Evolutionary conservation across 2,888 invertebrate genomes (phyloP).

Genomic region (Diaphora mendica): DNA sequence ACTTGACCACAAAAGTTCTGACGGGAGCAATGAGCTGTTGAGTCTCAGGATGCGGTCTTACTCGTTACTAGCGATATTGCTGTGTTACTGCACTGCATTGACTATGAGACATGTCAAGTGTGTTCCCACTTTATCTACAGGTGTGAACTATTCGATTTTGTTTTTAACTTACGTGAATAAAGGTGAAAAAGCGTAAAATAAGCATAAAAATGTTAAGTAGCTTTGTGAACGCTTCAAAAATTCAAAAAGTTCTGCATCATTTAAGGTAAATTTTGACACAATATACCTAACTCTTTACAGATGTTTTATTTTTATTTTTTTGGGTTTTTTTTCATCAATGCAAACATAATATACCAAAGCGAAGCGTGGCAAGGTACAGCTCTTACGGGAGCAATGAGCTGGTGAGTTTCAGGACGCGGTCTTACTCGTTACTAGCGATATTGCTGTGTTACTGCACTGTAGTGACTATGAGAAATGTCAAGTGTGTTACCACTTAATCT

Average conservation of each 20-base stretch:
- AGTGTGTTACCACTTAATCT: not conserved
- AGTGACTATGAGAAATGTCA: conserved; percentile 11
- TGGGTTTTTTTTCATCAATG: no score
- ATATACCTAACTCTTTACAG: no score
- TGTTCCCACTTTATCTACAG: not conserved
- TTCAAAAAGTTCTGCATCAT: no score
- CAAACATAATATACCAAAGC: no score
- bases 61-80: conserved; percentile 20
- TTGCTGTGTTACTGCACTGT: conserved; percentile 11
- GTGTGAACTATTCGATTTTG: not conserved
- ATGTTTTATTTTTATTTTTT: no score
- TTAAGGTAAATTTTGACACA: no score
- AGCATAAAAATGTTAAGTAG: no score
- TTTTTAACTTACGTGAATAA: not conserved
- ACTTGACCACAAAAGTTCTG: conserved; percentile 21
- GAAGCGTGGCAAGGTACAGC: no score
- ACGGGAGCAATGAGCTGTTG: conserved; percentile 20
- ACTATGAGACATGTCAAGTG: conserved; percentile 11
- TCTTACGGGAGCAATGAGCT: conserved; percentile 18
- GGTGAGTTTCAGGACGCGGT: conserved; percentile 3
- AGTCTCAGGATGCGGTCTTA: conserved; percentile 4
- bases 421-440: conserved; percentile 16
- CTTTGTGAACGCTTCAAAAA: no score
- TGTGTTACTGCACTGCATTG: conserved; percentile 3
- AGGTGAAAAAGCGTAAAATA: not conserved